Evolutionary conservation across 2,113 vertebrate species (phyloP), one percentile per base, ranked within the genome.

Genomic region (Nibea albiflora): DNA sequence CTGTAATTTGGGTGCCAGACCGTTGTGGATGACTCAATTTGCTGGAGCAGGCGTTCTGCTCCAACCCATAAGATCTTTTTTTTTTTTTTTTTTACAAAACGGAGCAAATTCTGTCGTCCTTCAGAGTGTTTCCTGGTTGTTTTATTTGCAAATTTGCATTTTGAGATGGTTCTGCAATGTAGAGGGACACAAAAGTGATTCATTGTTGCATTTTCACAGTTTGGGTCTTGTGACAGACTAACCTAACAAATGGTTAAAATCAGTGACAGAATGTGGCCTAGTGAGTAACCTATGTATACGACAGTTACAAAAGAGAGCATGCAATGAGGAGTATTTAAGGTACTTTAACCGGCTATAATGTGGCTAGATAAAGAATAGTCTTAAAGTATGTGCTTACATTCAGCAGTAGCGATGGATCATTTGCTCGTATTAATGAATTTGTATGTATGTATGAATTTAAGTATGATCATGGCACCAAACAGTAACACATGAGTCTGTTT

Each of bases 401-500:
- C n/a, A 67, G 46, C 42, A 4, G 20, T 28, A 0, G 0, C 31
- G 31, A 49, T 19, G 31, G 42, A 60, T 22, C 28, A 14, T 52
- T 53, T 52, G 22, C 11, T 44, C 2, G 60, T 47, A 61, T n/a
- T n/a, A n/a, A n/a, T n/a, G 6, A 39, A 61, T 1, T 1, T 52
- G 71, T 56, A 17, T n/a, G n/a, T n/a, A n/a, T n/a, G n/a, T n/a
- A n/a, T n/a, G 2, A 54, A 77, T 53, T 50, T 3, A n/a, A 73
- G 14, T 5, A 31, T 26, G 5, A 66, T 67, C 31, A 28, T 17
- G 19, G 1, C 52, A 54, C 16, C n/a, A 58, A 52, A 39, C 24
- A 60, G 28, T 19, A 15, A 11, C 3, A 4, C 3, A 3, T 80
- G 67, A 63, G 31, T 58, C 5, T 26, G 74, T 19, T 0, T 22